Evolutionary conservation across 2,113 vertebrate genomes (phyloP).

Genomic region (Tychaedon coryphoeus): DNA sequence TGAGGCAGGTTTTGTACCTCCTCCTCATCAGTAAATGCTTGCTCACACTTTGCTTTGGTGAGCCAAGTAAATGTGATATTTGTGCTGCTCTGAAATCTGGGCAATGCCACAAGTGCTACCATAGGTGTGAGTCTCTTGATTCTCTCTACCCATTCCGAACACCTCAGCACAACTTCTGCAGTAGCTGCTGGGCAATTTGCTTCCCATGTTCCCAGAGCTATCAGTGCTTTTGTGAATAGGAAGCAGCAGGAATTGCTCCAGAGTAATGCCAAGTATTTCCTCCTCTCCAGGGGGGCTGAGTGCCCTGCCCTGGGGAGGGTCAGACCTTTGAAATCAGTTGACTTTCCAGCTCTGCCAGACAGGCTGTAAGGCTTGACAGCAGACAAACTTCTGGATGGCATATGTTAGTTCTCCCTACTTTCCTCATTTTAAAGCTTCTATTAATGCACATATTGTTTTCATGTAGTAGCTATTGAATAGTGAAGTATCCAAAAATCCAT

Average conservation of each 20-base stretch:
- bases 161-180: neutral
- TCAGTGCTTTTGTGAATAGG: neutral
- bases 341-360: neutral
- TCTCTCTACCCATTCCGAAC: neutral
- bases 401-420: slow-evolving; percentile 32
- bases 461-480: neutral
- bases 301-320: neutral
- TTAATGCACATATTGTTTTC: slow-evolving; percentile 15
- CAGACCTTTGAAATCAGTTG: slow-evolving; percentile 1
- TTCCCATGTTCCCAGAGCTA: neutral
- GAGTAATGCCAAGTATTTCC: neutral
- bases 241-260: neutral
- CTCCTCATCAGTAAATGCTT: neutral
- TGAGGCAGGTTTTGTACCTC: neutral
- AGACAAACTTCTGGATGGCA: neutral
- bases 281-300: neutral
- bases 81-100: neutral
- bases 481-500: neutral
- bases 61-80: neutral
- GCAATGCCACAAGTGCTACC: neutral
- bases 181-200: neutral
- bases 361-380: neutral
- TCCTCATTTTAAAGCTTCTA: slow-evolving; percentile 41
- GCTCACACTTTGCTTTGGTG: neutral
- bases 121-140: neutral